phyloP scores from a whole-genome alignment of 2,797 vertebrate species.

The Enteromius afrohamiltoni region DNA sequence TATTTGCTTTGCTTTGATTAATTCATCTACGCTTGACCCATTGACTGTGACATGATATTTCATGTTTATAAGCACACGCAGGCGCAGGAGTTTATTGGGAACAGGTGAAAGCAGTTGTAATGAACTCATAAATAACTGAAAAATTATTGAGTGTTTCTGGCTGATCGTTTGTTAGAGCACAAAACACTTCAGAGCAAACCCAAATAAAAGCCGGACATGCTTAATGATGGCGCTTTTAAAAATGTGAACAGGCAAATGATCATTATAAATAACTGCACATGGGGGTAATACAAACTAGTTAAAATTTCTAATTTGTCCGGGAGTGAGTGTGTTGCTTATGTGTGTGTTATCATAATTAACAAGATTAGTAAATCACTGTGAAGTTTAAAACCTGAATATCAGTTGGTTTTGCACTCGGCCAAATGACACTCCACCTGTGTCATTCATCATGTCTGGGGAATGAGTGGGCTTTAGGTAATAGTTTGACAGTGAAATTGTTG shows the following conservation, averaged over 20 bases:
- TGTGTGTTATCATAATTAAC: conserved; percentile 28
- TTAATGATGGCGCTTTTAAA: conserved; percentile 36
- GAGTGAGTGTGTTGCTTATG: conserved; percentile 7
- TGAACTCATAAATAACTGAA: conserved; percentile 55
- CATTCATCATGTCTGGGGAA: conserved; percentile 32
- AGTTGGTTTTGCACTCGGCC: not conserved
- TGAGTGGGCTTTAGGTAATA: conserved; percentile 33
- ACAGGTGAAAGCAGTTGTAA: conserved; percentile 52
- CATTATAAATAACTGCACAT: conserved; percentile 21
- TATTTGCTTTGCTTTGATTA: conserved; percentile 43
- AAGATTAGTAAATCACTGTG: conserved; percentile 16
- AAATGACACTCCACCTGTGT: conserved; percentile 18
- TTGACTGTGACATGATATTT: conserved; percentile 55
- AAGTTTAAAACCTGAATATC: conserved; percentile 34
- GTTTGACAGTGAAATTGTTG: conserved; percentile 17
- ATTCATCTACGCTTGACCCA: conserved; percentile 38
- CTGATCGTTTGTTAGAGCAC: conserved; percentile 4
- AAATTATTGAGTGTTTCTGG: conserved; percentile 28
- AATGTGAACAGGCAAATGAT: conserved; percentile 32
- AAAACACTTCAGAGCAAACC: not conserved
- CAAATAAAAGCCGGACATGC: conserved; percentile 28
- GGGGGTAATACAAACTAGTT: conserved; percentile 29
- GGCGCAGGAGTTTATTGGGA: conserved; percentile 47
- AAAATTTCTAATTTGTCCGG: conserved; percentile 8
- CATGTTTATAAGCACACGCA: conserved; percentile 51